phyloP scores from a whole-genome alignment of 2,113 vertebrate genomes.

The Saguinus midas region DNA sequence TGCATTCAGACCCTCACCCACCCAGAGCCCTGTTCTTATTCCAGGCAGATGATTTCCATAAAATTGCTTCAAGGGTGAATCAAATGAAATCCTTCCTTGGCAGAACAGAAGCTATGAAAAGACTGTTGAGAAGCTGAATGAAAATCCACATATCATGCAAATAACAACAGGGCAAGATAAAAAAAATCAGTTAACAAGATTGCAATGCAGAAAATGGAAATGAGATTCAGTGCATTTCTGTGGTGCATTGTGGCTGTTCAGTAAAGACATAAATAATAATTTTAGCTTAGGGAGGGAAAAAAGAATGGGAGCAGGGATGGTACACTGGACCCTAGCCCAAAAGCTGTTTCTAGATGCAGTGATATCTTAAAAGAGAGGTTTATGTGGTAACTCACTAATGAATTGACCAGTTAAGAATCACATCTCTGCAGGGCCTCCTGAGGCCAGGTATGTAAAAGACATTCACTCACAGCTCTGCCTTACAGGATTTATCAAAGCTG shows the following conservation, averaged over 20 bases:
- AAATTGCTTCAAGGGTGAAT: not conserved
- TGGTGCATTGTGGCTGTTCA: not conserved
- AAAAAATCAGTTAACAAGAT: not conserved
- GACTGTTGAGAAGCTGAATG: constrained; percentile 8
- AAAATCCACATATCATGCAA: not conserved
- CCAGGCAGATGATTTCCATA: constrained; percentile 9
- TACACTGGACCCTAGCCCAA: not conserved
- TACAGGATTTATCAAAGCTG: too few species aligned
- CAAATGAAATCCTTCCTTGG: constrained; percentile 1
- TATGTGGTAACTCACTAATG: not conserved
- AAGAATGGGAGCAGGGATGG: rapidly evolving
- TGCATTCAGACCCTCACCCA: not conserved
- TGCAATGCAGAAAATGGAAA: not conserved
- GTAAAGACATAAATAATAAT: not conserved
- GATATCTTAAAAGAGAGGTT: not conserved
- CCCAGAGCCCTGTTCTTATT: not conserved
- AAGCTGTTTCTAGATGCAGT: not conserved
- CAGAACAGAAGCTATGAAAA: not conserved
- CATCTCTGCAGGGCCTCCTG: not conserved
- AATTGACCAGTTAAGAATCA: not conserved
- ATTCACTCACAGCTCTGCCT: too few species aligned
- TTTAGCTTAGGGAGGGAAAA: not conserved
- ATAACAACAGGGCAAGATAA: not conserved
- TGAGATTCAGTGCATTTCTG: not conserved
- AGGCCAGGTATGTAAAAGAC: not conserved